These are phyloP conservation scores for Syngnathus typhle DNA, from an alignment of 2,113 vertebrate genomes.

Conservation along the genomic window DNA sequence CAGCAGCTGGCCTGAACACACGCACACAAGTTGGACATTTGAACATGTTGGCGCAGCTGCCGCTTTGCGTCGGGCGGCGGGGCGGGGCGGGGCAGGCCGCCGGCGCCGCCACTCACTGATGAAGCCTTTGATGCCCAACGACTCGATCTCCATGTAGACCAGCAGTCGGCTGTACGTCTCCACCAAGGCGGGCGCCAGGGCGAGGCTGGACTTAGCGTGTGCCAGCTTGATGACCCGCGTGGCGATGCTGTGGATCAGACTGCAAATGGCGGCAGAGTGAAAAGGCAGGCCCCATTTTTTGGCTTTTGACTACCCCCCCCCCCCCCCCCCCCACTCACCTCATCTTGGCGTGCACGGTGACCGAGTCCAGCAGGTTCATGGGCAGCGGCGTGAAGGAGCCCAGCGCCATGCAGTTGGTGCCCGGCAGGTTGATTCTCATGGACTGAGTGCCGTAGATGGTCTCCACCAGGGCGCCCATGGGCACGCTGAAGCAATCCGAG, in stretches of 20 bases:
- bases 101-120: slow-evolving; percentile 81
- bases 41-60: no score
- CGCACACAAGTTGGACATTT: no score
- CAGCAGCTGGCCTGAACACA: slow-evolving; percentile 82
- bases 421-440: slow-evolving; percentile 86
- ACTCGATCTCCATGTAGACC: slow-evolving; percentile 99
- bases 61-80: no score
- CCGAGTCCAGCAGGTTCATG: slow-evolving; percentile 96
- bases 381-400: slow-evolving; percentile 89
- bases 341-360: slow-evolving; percentile 98
- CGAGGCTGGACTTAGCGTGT: slow-evolving; percentile 88
- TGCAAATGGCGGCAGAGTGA: slow-evolving; percentile 38
- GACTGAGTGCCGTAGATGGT: slow-evolving; percentile 95
- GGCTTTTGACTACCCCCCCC: no score
- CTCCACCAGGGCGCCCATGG: slow-evolving; percentile 96
- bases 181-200: slow-evolving; percentile 92
- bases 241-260: slow-evolving; percentile 97
- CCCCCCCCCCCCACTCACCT: slow-evolving; percentile 80
- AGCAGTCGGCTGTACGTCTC: slow-evolving; percentile 95
- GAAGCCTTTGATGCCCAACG: slow-evolving; percentile 98
- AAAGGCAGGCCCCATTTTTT: neutral
- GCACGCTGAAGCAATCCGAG: slow-evolving; percentile 94
- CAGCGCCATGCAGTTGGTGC: slow-evolving; percentile 89
- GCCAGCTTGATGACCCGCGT: slow-evolving; percentile 96
- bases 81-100: no score